These are phyloP conservation scores for Loripinus fragilis DNA, from an alignment of 2,888 invertebrate species.

Conservation along the genomic window DNA sequence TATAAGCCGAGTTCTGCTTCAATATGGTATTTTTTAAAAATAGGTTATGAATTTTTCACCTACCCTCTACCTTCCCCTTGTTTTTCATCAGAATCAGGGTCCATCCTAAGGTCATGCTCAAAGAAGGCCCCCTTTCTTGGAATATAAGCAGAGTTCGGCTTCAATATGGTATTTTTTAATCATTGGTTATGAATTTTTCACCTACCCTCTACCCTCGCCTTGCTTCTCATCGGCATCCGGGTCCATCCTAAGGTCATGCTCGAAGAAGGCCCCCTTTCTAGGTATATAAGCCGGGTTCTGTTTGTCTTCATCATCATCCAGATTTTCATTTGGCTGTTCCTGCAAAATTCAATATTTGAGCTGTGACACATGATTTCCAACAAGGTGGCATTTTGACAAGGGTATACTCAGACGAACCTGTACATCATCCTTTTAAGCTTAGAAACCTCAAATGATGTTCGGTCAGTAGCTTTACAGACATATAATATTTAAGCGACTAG, in stretches of 20 bases:
- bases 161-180: too few species aligned
- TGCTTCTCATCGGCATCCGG: slow-evolving; percentile 30
- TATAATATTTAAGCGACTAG: too few species aligned
- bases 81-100: slow-evolving; percentile 36
- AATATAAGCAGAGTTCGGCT: slow-evolving; percentile 98
- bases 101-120: slow-evolving; percentile 90
- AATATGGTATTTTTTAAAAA: too few species aligned
- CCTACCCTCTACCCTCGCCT: neutral
- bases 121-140: slow-evolving; percentile 98
- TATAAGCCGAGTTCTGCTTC: too few species aligned
- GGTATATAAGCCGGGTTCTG: slow-evolving; percentile 99
- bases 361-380: too few species aligned
- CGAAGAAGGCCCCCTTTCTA: slow-evolving; percentile 97
- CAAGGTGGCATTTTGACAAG: too few species aligned
- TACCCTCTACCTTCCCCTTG: neutral
- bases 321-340: slow-evolving; percentile 82
- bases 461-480: too few species aligned
- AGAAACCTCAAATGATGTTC: too few species aligned
- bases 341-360: slow-evolving; percentile 47
- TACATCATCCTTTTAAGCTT: too few species aligned
- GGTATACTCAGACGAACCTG: too few species aligned
- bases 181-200: too few species aligned
- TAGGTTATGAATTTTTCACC: too few species aligned
- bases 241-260: slow-evolving; percentile 89
- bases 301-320: slow-evolving; percentile 96